Evolutionary conservation across 2,113 vertebrate genomes (phyloP).

Genomic region (Paralichthys olivaceus): DNA sequence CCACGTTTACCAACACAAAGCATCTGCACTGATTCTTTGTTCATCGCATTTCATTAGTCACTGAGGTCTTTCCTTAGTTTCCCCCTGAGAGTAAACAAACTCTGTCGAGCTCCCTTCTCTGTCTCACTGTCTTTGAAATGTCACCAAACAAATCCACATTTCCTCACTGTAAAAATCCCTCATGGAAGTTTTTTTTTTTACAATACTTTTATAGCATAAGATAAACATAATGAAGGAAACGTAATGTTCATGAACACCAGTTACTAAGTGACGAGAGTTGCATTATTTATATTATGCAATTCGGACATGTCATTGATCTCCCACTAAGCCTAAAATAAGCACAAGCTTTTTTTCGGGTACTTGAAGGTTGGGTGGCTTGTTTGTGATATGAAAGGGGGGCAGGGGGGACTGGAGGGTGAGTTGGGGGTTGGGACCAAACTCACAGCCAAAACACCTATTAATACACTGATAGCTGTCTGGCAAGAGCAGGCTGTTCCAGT

Average conservation of each 20-base stretch:
- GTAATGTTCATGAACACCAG: neutral
- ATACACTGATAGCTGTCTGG: slow-evolving; percentile 72
- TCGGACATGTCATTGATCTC: slow-evolving; percentile 35
- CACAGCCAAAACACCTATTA: slow-evolving; percentile 73
- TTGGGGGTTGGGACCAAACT: slow-evolving; percentile 59
- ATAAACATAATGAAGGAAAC: neutral
- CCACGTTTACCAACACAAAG: slow-evolving; percentile 25
- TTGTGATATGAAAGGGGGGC: slow-evolving; percentile 56
- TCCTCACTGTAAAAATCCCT: too few relatives aligned
- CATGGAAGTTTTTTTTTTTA: too few relatives aligned
- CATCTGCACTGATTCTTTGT: neutral
- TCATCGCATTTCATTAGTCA: neutral
- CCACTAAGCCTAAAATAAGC: slow-evolving; percentile 62
- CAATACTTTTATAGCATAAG: too few relatives aligned
- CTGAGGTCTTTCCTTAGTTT: neutral
- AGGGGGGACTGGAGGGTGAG: slow-evolving; percentile 10
- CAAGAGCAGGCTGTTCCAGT: slow-evolving; percentile 69
- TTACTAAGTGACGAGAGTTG: neutral
- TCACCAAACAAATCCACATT: too few relatives aligned
- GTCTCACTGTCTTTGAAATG: too few relatives aligned
- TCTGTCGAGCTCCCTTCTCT: too few relatives aligned
- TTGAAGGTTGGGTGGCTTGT: slow-evolving; percentile 36
- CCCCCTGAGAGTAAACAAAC: too few relatives aligned
- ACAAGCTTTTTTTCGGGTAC: slow-evolving; percentile 24
- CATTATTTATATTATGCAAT: slow-evolving; percentile 41